Base-by-base conservation (phyloP, 2,113 vertebrate genomes). In the Chamaetylas fuelleborni region DNA sequence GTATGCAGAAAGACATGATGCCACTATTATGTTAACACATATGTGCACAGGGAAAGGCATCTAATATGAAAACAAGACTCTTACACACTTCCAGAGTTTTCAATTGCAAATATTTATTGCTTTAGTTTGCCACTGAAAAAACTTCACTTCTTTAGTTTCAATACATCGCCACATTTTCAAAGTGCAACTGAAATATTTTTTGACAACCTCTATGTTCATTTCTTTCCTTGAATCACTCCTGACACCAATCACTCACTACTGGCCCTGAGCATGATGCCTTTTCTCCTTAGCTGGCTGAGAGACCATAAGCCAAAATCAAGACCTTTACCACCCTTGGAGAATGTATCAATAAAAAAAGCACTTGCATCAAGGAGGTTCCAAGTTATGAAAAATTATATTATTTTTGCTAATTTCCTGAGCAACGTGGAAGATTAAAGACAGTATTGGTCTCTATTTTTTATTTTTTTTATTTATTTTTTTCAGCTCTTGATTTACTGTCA, bases 231-330 rank as follows among this genome's bases (percentile, higher is more conserved):
- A 79, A 79, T 51, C 25, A 14, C 12, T 62, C 29, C 11, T 45
- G 53, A 71, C 18, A 50, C 22, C 22, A 81, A 9, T 29, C 50
- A 31, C 18, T 64, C 19, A 12, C 23, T 42, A 14, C 29, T 34
- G 19, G 34, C 15, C 81, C 25, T 0, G 0, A 66, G 19, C 25
- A 11, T 0, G 11, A 24, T 34, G 33, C 1, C 51, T 69, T 77
- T 61, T 25, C 12, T 76, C 56, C 19, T 87, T 51, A 43, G 6
- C 13, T 56, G 34, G 6, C 24, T 6, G 1, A 45, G 7, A 84
- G 14, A 67, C 18, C 1, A 2, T 5, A 26, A 33, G 24, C 7
- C 15, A 51, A 66, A 87, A 64, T 36, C 16, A 48, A 40, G 43
- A 34, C 4, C 29, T 62, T 34, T n/a, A 28, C 12, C 15, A 43